These are phyloP conservation scores for Ophion slaviceki DNA, from an alignment of 2,888 invertebrate genomes.

Conservation along the genomic window DNA sequence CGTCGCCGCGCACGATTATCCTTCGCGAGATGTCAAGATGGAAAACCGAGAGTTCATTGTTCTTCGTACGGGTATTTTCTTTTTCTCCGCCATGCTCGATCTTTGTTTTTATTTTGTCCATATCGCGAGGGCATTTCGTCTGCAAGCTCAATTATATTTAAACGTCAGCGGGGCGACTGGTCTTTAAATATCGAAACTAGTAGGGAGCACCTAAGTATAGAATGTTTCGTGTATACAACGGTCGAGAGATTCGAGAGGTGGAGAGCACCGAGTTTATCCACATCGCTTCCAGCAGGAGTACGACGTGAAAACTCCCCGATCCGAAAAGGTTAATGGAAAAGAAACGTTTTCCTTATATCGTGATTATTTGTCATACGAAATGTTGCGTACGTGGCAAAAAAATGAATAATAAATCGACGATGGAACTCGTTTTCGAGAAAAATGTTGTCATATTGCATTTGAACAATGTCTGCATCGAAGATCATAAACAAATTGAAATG, in stretches of 20 bases:
- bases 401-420: neutral
- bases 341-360: neutral
- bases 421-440: neutral
- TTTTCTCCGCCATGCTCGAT: neutral
- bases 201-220: conserved; percentile 62
- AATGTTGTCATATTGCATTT: neutral
- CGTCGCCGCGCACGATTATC: conserved; percentile 41
- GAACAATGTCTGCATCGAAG: neutral
- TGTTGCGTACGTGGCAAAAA: neutral
- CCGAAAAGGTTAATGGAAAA: conserved; percentile 20
- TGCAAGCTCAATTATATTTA: conserved; percentile 64
- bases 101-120: conserved; percentile 22
- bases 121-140: conserved; percentile 54
- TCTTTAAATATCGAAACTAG: conserved; percentile 65
- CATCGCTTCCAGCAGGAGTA: conserved; percentile 19
- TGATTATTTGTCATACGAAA: neutral
- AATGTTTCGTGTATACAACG: conserved; percentile 57
- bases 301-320: neutral
- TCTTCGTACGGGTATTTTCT: conserved; percentile 22
- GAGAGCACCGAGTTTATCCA: conserved; percentile 15
- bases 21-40: conserved; percentile 10
- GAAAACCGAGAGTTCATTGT: conserved; percentile 36
- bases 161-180: conserved; percentile 47
- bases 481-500: neutral
- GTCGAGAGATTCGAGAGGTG: conserved; percentile 33